A percentile compares a stretch with the other conserved stretches of the same genome.
These are phyloP conservation scores for Actinopyga echinites DNA, from an alignment of 53 echinoderm and acorn worm genomes.

Conservation along the genomic window DNA sequence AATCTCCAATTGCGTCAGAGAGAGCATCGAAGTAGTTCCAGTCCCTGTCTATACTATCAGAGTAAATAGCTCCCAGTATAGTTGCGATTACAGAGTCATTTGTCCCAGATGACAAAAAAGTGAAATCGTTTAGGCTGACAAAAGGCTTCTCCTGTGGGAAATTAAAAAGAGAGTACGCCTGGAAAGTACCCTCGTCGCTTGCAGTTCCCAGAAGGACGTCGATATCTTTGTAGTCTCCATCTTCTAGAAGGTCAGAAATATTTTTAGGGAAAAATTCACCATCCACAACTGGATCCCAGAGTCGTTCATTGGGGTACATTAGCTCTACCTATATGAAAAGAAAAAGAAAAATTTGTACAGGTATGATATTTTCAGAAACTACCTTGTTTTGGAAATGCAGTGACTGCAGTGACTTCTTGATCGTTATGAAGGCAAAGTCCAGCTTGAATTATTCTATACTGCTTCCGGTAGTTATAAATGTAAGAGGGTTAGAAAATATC, in stretches of 20 bases:
- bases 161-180: not conserved
- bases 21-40: not conserved
- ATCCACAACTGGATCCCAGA: not conserved
- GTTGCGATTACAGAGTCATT: not conserved
- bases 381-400: too few species aligned
- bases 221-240: not conserved
- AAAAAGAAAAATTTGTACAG: too few species aligned
- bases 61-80: constrained; percentile 1
- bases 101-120: not conserved
- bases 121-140: not conserved
- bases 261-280: not conserved
- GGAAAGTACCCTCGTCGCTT: not conserved
- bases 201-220: not conserved
- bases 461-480: not conserved
- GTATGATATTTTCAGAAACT: too few species aligned
- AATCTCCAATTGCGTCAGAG: not conserved
- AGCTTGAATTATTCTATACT: too few species aligned
- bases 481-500: not conserved
- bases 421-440: too few species aligned
- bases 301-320: too few species aligned
- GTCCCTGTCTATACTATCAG: not conserved
- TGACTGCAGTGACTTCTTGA: too few species aligned
- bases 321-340: too few species aligned
- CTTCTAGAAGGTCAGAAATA: not conserved
- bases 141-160: not conserved